phyloP scores from a whole-genome alignment of 2,113 vertebrate species.

The Dasyornis broadbenti region DNA sequence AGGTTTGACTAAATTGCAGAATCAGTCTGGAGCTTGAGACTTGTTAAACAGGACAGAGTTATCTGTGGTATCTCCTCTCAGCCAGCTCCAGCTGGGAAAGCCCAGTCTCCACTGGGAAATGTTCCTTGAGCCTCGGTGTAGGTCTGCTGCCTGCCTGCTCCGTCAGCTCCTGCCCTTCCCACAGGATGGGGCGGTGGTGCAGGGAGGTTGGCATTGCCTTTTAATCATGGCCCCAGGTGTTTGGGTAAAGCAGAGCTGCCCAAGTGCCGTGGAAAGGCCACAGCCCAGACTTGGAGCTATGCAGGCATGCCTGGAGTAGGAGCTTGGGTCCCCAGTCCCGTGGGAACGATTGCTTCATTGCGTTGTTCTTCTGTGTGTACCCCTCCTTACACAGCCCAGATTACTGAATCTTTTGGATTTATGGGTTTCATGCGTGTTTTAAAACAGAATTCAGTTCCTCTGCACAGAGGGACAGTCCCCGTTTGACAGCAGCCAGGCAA shows the following conservation, averaged over 20 bases:
- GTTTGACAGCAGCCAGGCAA: not conserved
- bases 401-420: not conserved
- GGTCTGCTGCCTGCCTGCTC: not conserved
- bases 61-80: constrained; percentile 27
- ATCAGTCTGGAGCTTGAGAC: constrained; percentile 29
- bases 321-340: not conserved
- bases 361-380: not conserved
- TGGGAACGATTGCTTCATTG: not conserved
- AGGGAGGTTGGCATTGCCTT: not conserved
- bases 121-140: not conserved
- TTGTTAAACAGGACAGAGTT: constrained; percentile 19
- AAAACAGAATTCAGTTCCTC: not conserved
- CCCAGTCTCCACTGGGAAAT: not conserved
- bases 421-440: not conserved
- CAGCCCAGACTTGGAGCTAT: not conserved
- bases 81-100: not conserved
- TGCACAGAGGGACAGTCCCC: not conserved
- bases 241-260: not conserved
- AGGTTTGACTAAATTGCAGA: constrained; percentile 38
- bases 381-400: not conserved
- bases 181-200: not conserved
- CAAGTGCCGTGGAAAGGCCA: not conserved
- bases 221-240: not conserved
- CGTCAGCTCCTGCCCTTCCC: not conserved
- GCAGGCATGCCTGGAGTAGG: not conserved